Evolutionary conservation across 1,140 invertebrate species (phyloP).

Genomic region (Pogonomyrmex californicus): DNA sequence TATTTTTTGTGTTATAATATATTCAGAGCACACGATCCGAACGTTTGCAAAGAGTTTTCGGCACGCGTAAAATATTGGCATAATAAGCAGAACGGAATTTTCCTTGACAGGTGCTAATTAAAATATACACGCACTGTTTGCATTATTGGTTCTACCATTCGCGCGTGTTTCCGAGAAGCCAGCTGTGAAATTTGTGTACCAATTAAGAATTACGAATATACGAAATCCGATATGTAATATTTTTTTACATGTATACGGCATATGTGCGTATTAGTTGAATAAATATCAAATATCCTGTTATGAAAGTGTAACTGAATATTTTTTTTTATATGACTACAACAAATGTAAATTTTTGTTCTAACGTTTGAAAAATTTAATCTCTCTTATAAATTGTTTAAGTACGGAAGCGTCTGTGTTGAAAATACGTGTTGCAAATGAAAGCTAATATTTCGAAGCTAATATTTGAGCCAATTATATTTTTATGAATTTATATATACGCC

Average conservation of each 20-base stretch:
- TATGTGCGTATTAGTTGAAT: constrained; percentile 7
- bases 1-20: constrained; percentile 8
- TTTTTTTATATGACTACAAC: not conserved
- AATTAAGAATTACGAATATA: constrained; percentile 43
- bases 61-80: constrained; percentile 2
- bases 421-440: constrained; percentile 1
- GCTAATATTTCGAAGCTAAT: too few species aligned
- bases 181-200: constrained; percentile 29
- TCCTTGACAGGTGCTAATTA: constrained; percentile 56
- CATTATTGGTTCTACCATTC: constrained; percentile 34
- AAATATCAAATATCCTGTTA: constrained; percentile 50
- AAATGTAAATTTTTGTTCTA: not conserved
- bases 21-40: constrained; percentile 20
- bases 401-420: not conserved
- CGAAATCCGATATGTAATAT: constrained; percentile 7
- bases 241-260: not conserved
- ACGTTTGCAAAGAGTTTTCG: constrained; percentile 3
- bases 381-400: not conserved
- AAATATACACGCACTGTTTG: constrained; percentile 38
- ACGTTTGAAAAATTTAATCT: not conserved
- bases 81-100: constrained; percentile 41
- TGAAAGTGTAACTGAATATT: constrained; percentile 14
- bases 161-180: not conserved
- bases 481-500: not conserved
- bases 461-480: constrained; percentile 22